Evolutionary conservation across 2,888 invertebrate species (phyloP).

Genomic region (Chironomus riparius): DNA sequence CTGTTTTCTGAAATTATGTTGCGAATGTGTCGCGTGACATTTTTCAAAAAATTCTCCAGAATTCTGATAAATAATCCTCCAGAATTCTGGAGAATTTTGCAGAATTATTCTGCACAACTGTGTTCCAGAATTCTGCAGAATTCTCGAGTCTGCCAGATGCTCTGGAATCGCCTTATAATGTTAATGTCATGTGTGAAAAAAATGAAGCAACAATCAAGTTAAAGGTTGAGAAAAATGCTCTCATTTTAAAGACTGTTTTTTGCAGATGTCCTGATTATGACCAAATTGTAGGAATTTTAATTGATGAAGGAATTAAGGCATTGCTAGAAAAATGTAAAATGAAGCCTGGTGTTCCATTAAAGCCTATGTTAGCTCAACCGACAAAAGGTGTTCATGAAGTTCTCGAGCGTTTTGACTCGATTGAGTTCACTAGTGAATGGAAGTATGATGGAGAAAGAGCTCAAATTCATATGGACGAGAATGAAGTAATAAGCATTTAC

Average conservation of each 20-base stretch:
- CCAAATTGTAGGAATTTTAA: conserved; percentile 65
- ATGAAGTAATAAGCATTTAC: conserved; percentile 69
- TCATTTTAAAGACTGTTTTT: conserved; percentile 84
- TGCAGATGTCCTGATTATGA: conserved; percentile 96
- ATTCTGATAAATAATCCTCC: too few relatives aligned
- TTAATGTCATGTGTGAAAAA: conserved; percentile 54
- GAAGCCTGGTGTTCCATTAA: conserved; percentile 85
- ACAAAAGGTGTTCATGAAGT: conserved; percentile 90
- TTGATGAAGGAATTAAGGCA: conserved; percentile 63
- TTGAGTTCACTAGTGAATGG: conserved; percentile 94
- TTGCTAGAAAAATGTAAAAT: conserved; percentile 75
- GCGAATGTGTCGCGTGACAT: too few relatives aligned
- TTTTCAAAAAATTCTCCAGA: too few relatives aligned
- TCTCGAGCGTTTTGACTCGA: conserved; percentile 67
- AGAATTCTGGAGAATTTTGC: too few relatives aligned
- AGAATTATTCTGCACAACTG: too few relatives aligned
- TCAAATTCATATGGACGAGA: conserved; percentile 68
- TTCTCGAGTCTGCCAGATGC: too few relatives aligned
- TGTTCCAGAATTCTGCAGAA: too few relatives aligned
- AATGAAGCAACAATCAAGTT: conserved; percentile 63
- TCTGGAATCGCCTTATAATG: too few relatives aligned
- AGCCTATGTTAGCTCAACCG: conserved; percentile 98
- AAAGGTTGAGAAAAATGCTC: conserved; percentile 60
- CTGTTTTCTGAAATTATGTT: too few relatives aligned
- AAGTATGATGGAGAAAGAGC: conserved; percentile 99